Percentiles rank a stretch among this genome's conserved stretches.
Conservation (phyloP, 35 echinoderm and acorn worm species). For the Holothuria glaberrima region DNA sequence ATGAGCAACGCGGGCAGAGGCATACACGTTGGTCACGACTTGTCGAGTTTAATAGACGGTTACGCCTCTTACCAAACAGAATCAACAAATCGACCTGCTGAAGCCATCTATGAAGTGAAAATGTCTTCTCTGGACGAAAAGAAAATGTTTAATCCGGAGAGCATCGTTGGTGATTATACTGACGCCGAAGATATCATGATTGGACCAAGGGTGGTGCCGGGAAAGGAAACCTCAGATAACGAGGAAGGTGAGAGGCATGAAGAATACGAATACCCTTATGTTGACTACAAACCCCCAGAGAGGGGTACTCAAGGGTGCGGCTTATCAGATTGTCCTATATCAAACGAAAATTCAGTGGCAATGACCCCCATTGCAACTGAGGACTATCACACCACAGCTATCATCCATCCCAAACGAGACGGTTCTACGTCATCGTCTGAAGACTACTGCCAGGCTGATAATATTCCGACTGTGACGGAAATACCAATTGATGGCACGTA, state of each 20-base stretch:
- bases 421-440: conserved; percentile 31
- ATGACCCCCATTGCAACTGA: background rate
- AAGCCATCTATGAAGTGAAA: conserved; percentile 54
- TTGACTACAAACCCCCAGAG: conserved; percentile 1
- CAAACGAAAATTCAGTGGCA: background rate
- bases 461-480: background rate
- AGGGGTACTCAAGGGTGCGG: background rate
- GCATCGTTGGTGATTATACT: conserved; percentile 1
- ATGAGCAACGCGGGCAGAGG: background rate
- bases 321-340: background rate
- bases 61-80: conserved; percentile 15
- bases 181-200: conserved; percentile 8
- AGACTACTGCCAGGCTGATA: conserved; percentile 51
- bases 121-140: conserved; percentile 6
- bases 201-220: conserved; percentile 29
- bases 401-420: background rate
- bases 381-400: background rate
- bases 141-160: conserved; percentile 16
- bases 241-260: conserved; percentile 12
- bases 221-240: conserved; percentile 28
- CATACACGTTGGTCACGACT: conserved; percentile 1
- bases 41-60: conserved; percentile 43
- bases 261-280: conserved; percentile 52
- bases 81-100: background rate
- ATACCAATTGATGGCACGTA: conserved; percentile 48